Evolutionary conservation across 2,888 invertebrate genomes (phyloP).

Genomic region (Aethes cnicana): DNA sequence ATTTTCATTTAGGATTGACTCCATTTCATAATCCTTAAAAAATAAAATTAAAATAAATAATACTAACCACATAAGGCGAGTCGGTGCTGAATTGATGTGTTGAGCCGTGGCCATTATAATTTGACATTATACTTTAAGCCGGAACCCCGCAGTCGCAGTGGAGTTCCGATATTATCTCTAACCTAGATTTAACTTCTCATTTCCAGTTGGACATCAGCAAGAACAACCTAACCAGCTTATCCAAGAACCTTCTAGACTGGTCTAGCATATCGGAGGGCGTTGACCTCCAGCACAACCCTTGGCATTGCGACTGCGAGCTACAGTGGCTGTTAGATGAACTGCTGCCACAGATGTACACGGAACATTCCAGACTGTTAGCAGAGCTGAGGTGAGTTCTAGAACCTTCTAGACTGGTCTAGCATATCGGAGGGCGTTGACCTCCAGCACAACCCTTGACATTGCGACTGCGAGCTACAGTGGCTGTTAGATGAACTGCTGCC

Average conservation of each 20-base stretch:
- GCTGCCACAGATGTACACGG: slow-evolving; percentile 72
- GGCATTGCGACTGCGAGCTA: slow-evolving; percentile 83
- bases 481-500: slow-evolving; percentile 79
- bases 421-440: not conserved
- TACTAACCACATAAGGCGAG: too few relatives aligned
- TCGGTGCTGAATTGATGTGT: too few relatives aligned
- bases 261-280: slow-evolving; percentile 60
- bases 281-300: slow-evolving; percentile 84
- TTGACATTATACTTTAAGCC: too few relatives aligned
- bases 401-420: not conserved
- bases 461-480: slow-evolving; percentile 84
- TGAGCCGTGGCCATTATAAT: too few relatives aligned
- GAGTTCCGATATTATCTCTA: too few relatives aligned
- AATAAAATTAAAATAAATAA: too few relatives aligned
- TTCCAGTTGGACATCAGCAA: slow-evolving; percentile 81
- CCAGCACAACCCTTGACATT: slow-evolving; percentile 50
- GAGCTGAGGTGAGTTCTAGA: slow-evolving; percentile 71
- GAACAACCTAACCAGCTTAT: slow-evolving; percentile 72
- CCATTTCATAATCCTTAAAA: too few relatives aligned
- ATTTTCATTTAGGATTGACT: too few relatives aligned
- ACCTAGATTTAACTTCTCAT: slow-evolving; percentile 15
- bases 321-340: slow-evolving; percentile 83
- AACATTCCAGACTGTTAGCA: slow-evolving; percentile 64
- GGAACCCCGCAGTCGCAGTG: too few relatives aligned
- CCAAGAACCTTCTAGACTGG: slow-evolving; percentile 66